Evolutionary conservation across 2,797 vertebrate genomes (phyloP).

Genomic region (Enteromius afrohamiltoni): DNA sequence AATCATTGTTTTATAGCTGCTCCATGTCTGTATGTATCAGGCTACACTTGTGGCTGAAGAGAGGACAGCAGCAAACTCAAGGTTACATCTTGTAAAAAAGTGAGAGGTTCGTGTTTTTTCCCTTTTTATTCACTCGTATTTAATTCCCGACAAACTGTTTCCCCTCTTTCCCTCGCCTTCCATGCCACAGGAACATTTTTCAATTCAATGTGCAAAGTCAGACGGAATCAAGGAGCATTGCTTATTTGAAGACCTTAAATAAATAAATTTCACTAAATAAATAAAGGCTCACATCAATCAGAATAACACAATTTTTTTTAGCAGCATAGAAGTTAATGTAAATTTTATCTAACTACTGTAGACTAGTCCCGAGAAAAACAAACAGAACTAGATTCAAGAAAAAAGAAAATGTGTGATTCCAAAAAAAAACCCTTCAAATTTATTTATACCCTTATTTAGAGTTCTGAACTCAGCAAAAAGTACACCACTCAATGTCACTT

Average conservation of each 20-base stretch:
- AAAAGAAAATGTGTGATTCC: not conserved
- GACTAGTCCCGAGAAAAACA: constrained; percentile 4
- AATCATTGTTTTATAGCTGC: not conserved
- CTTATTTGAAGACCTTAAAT: constrained; percentile 29
- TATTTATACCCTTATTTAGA: constrained; percentile 19
- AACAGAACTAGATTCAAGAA: not conserved
- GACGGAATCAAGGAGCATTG: constrained; percentile 35
- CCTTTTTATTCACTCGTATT: constrained; percentile 5
- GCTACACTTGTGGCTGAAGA: not conserved
- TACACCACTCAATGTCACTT: constrained; percentile 28
- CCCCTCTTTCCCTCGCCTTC: not conserved
- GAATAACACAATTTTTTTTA: constrained; percentile 15
- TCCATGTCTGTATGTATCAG: not conserved
- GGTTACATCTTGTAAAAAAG: constrained; percentile 12
- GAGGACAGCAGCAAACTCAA: constrained; percentile 15
- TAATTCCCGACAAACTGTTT: constrained; percentile 8
- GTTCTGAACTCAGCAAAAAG: constrained; percentile 16
- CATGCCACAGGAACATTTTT: constrained; percentile 11
- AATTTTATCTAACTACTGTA: constrained; percentile 15
- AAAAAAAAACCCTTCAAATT: not conserved
- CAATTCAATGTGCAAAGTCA: constrained; percentile 32
- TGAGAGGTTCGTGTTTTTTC: constrained; percentile 10
- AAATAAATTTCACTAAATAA: constrained; percentile 35
- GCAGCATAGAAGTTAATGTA: constrained; percentile 13
- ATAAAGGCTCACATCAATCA: constrained; percentile 34